Evolutionary conservation across 2,888 invertebrate genomes (phyloP), one percentile per base, ranked within the genome.

Genomic region (Sarcophaga rosellei): DNA sequence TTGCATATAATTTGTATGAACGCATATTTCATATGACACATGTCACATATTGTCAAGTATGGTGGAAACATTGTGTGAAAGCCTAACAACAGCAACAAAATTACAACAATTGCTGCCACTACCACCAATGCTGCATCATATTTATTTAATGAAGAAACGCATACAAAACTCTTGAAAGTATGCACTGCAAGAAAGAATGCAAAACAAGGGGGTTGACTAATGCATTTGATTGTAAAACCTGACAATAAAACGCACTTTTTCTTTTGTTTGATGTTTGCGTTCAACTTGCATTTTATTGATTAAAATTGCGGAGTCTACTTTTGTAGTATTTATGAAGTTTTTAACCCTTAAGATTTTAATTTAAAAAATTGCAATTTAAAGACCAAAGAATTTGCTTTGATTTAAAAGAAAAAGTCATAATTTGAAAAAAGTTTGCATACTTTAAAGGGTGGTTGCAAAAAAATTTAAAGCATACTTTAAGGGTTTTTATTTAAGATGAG

Each of bases 1-100:
- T 35, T 35, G 35, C 35, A 10, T 61, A 57, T 70, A 66, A 66
- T 72, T 83, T 68, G 57, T 57, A 20, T 21, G 68, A 76, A 83
- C 76, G 72, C 75, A 85, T 85, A 74, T 81, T 83, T 73, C 68
- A 83, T 83, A 69, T 65, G 83, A 83, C 85, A 82, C 83, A 83
- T 85, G 85, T 79, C 86, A 83, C 80, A 86, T 77, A 83, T 77
- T 86, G 83, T 74, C 86, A 86, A 86, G 86, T 83, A 74, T 85
- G 62, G 74, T 62, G 25, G 65, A 76, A 82, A 82, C 59, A 82
- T 84, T 69, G 72, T 82, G 65, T 62, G 53, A 66, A 78, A 17
- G 53, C 77, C 59, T 45, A 4, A 23, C 11, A 59, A 17, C 21
- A 68, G 5, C 45, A 66, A 45, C 4, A n/a, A 66, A 66, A 10